phyloP scores from a whole-genome alignment of 2,113 vertebrate species.

The Gymnocephalus cernua region DNA sequence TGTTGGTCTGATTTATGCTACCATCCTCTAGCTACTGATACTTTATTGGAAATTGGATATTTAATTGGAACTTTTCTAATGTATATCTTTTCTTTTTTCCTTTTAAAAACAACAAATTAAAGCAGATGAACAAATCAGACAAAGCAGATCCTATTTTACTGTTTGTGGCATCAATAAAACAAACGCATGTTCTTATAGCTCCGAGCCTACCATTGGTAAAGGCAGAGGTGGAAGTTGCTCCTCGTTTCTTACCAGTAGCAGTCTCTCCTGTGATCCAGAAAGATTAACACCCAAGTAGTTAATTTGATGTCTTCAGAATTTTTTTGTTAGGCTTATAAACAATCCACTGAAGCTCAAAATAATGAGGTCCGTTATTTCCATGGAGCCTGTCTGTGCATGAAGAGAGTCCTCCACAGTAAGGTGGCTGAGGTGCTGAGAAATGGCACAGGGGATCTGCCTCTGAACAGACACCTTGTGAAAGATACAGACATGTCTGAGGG shows the following conservation, averaged over 20 bases:
- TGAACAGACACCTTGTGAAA: background rate
- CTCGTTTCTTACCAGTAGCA: background rate
- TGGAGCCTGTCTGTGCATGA: constrained; percentile 19
- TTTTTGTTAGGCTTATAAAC: constrained; percentile 11
- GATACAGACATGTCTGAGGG: background rate
- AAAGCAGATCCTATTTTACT: background rate
- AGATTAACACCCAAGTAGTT: background rate
- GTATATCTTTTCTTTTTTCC: background rate
- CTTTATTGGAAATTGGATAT: background rate
- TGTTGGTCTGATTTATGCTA: background rate
- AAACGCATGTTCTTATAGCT: background rate
- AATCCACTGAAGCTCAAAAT: constrained; percentile 35
- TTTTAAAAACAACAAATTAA: background rate
- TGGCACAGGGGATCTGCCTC: background rate
- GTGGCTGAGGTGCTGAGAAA: constrained; percentile 38
- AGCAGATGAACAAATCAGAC: background rate
- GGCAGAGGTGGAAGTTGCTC: background rate
- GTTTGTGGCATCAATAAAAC: background rate
- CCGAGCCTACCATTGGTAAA: background rate
- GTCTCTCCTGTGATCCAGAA: background rate
- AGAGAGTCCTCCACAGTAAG: constrained; percentile 29
- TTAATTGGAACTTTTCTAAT: background rate
- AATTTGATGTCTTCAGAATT: background rate
- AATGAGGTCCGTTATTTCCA: constrained; percentile 50
- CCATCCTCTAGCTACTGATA: background rate